phyloP scores from a whole-genome alignment of 2,797 vertebrate genomes.

The Ctenosaura bakeri region DNA sequence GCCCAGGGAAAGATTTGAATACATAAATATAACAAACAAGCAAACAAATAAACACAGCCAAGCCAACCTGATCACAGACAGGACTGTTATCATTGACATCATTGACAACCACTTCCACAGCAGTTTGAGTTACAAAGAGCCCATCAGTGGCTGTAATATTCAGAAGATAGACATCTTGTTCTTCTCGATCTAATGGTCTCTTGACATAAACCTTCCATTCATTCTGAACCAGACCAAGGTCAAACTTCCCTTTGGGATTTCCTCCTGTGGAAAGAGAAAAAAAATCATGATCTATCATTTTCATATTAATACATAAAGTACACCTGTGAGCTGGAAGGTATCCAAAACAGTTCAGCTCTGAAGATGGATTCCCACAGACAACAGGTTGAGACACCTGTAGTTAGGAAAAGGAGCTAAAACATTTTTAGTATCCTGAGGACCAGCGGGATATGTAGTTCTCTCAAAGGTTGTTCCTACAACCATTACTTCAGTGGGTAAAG shows the following conservation, averaged over 20 bases:
- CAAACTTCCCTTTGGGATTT: constrained; percentile 92
- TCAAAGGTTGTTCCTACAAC: no score
- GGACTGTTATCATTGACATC: constrained; percentile 97
- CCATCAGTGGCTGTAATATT: constrained; percentile 96
- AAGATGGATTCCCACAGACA: not conserved
- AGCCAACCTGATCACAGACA: constrained; percentile 90
- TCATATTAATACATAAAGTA: constrained; percentile 17
- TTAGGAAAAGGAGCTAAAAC: not conserved
- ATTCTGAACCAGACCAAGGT: constrained; percentile 93
- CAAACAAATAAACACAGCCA: not conserved
- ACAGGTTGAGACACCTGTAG: no score
- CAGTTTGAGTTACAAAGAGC: constrained; percentile 91
- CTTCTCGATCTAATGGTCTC: constrained; percentile 91
- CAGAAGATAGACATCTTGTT: constrained; percentile 89
- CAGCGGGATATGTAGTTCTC: not conserved
- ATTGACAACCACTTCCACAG: constrained; percentile 90
- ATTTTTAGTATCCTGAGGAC: not conserved
- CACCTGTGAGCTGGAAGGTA: not conserved
- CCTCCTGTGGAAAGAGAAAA: constrained; percentile 84
- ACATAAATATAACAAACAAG: not conserved
- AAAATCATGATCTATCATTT: not conserved
- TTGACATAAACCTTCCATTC: constrained; percentile 99
- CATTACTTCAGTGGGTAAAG: not conserved
- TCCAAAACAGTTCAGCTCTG: not conserved
- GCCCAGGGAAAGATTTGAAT: not conserved